Conservation (phyloP, 2,888 invertebrate species). For the Sepioteuthis lessoniana region DNA sequence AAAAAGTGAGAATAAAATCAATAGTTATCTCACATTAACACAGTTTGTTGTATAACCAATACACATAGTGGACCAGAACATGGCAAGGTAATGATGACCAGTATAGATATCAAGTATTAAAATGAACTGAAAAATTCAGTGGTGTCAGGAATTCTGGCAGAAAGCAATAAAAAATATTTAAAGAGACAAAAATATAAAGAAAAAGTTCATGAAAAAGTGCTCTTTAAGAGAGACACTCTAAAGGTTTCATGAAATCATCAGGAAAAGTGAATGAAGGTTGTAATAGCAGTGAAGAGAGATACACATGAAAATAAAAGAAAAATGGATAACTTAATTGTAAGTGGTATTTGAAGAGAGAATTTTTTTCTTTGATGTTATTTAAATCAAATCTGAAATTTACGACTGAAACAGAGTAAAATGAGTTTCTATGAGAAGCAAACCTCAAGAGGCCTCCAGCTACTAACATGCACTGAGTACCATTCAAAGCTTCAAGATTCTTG, state of each 20-base stretch:
- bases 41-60: not conserved
- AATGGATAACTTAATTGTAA: slow-evolving; percentile 33
- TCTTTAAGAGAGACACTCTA: not conserved
- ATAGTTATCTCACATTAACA: slow-evolving; percentile 4
- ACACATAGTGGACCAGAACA: not conserved
- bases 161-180: not conserved
- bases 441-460: not conserved
- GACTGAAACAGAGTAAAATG: not conserved
- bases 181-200: not conserved
- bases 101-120: not conserved
- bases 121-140: not conserved
- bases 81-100: not conserved
- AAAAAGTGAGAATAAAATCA: not conserved
- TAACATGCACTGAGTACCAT: not conserved
- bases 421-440: not conserved
- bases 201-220: not conserved
- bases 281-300: not conserved
- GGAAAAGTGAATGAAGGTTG: not conserved
- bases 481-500: not conserved
- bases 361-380: not conserved
- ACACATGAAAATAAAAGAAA: not conserved
- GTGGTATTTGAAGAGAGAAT: not conserved
- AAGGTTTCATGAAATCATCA: not conserved
- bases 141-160: not conserved
- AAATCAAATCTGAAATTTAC: slow-evolving; percentile 2